Conservation (phyloP, 1,140 invertebrate species). For the Coenobita brevimanus region DNA sequence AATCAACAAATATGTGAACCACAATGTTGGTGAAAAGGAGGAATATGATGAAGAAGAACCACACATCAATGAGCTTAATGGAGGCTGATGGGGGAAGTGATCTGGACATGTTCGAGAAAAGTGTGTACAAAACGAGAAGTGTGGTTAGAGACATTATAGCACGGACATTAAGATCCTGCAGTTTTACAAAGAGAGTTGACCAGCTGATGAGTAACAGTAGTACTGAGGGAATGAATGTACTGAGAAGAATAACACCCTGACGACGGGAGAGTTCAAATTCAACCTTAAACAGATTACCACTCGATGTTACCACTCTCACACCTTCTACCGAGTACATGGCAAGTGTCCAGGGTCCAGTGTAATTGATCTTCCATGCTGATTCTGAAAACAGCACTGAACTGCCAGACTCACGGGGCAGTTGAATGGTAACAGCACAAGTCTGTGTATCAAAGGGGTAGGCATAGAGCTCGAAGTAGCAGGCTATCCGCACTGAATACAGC, state of each 20-base stretch:
- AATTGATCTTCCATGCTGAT: neutral
- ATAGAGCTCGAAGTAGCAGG: conserved; percentile 34
- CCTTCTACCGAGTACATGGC: conserved; percentile 4
- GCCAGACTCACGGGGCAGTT: neutral
- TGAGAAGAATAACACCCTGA: conserved; percentile 14
- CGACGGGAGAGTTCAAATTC: conserved; percentile 36
- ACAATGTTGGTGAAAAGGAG: conserved; percentile 35
- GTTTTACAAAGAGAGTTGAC: conserved; percentile 20
- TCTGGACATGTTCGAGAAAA: conserved; percentile 25
- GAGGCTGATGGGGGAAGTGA: conserved; percentile 16
- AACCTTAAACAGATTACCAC: neutral
- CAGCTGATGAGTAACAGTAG: conserved; percentile 43
- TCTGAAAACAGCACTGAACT: neutral
- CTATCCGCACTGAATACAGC: conserved; percentile 18
- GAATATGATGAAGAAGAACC: conserved; percentile 43
- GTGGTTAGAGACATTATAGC: conserved; percentile 46
- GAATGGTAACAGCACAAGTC: conserved; percentile 24
- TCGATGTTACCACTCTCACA: neutral
- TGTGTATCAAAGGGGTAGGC: conserved; percentile 55
- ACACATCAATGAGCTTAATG: conserved; percentile 39
- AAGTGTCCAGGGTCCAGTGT: conserved; percentile 35
- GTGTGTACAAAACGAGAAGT: conserved; percentile 37
- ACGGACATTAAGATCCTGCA: conserved; percentile 8
- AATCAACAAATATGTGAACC: conserved; percentile 6
- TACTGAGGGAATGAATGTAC: conserved; percentile 25